Evolutionary conservation across 1,140 invertebrate genomes (phyloP).

Genomic region (Zaprionus kolodkinae): DNA sequence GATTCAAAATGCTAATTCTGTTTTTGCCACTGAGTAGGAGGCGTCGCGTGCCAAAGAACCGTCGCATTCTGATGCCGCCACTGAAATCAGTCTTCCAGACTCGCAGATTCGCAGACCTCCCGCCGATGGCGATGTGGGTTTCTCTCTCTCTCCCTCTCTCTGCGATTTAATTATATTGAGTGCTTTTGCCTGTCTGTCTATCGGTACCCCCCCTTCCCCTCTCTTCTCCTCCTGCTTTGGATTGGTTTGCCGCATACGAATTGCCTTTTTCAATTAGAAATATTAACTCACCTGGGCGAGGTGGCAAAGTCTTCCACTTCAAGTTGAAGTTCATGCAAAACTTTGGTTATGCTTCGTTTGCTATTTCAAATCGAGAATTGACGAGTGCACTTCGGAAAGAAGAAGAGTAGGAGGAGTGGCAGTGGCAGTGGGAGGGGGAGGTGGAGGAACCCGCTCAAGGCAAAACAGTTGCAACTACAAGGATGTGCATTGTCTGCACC

Average conservation of each 20-base stretch:
- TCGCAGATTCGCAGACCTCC: background rate
- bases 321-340: constrained; percentile 62
- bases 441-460: background rate
- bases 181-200: constrained; percentile 66
- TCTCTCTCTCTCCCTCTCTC: constrained; percentile 16
- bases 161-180: constrained; percentile 80
- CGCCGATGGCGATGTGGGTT: constrained; percentile 6
- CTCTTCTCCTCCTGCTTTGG: constrained; percentile 21
- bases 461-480: constrained; percentile 16
- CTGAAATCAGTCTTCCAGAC: constrained; percentile 25
- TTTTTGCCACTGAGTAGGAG: constrained; percentile 46
- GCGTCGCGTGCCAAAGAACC: constrained; percentile 52
- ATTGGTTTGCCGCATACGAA: constrained; percentile 75
- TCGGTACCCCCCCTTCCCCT: constrained; percentile 2
- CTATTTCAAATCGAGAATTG: constrained; percentile 44
- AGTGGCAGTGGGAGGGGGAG: too few relatives aligned
- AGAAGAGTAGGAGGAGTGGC: background rate
- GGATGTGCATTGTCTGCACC: constrained; percentile 9
- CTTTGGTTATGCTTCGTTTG: constrained; percentile 52
- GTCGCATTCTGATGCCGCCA: constrained; percentile 56
- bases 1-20: constrained; percentile 59
- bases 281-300: constrained; percentile 67
- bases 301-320: constrained; percentile 25
- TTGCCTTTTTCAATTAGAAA: constrained; percentile 81
- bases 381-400: constrained; percentile 27